Conservation (phyloP, 2,797 vertebrate species). For the Stomatorhinus walkeri region DNA sequence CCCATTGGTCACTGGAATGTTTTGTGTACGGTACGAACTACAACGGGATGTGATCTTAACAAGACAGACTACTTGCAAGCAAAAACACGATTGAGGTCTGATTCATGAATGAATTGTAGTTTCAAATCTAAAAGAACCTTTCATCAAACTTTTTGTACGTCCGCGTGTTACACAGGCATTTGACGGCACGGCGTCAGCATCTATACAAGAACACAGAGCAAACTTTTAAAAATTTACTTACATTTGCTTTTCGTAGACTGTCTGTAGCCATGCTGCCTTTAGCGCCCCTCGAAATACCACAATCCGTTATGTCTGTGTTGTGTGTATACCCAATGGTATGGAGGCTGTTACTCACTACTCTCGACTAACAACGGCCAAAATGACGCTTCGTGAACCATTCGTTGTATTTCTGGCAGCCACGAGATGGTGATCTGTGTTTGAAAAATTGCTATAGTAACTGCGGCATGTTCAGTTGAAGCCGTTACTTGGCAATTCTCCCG, state of each 20-base stretch:
- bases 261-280: neutral
- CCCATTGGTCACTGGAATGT: neutral
- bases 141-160: neutral
- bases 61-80: neutral
- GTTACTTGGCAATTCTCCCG: neutral
- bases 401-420: neutral
- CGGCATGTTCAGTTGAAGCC: neutral
- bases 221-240: neutral
- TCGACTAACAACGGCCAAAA: neutral
- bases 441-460: neutral
- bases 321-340: neutral
- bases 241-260: neutral
- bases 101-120: neutral
- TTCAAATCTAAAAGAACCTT: neutral
- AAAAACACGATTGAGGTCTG: neutral
- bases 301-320: neutral
- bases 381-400: neutral
- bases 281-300: neutral
- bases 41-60: neutral
- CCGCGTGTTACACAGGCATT: neutral
- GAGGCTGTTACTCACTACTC: neutral
- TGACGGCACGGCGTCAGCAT: neutral
- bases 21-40: neutral
- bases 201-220: neutral
- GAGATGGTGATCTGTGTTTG: neutral